Evolutionary conservation across 2,888 invertebrate species (phyloP), one percentile per base, ranked within the genome.

Genomic region (Acleris emargana): DNA sequence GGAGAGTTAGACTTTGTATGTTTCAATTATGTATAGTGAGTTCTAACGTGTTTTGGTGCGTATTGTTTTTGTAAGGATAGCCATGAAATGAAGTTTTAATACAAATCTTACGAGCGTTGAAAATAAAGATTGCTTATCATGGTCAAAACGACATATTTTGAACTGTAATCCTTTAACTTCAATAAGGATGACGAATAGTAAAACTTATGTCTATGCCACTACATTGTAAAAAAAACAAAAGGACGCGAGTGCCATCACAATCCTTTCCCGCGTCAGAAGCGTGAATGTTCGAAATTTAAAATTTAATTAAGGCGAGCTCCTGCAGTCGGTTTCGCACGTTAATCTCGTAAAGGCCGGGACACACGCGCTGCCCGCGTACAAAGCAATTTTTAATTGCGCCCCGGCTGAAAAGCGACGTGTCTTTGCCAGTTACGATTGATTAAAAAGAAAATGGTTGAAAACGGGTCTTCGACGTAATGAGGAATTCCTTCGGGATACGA

Each of bases 341-440:
- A 86, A 87, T 84, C 86, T 80, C 77, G 81, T 83, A 83, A 85
- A 86, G 85, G 79, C 78, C 61, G 72, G 76, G 74, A 84, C 83
- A 86, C 81, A 83, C 82, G 79, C 77, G 79, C 75, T 67, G 71
- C 67, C 69, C 75, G 76, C 79, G 77, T 76, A 87, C 88, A 88
- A 88, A 90, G 87, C 87, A 85, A 81, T 85, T 89, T 89, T 88
- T 89, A 89, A 89, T 89, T 89, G 86, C 88, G 73, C 76, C 74
- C 79, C 73, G 74, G 72, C 78, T 80, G 77, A 78, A 82, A 80
- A 77, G 75, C 76, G 75, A 78, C 80, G 73, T 82, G 81, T 85
- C 88, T 88, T 88, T 88, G 87, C 87, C 82, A 75, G 73, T 80
- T 80, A 80, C 82, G 81, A 85, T 82, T 85, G 86, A 86, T 84